Conservation (phyloP, 2,797 vertebrate species). For the Otolemur crassicaudatus region DNA sequence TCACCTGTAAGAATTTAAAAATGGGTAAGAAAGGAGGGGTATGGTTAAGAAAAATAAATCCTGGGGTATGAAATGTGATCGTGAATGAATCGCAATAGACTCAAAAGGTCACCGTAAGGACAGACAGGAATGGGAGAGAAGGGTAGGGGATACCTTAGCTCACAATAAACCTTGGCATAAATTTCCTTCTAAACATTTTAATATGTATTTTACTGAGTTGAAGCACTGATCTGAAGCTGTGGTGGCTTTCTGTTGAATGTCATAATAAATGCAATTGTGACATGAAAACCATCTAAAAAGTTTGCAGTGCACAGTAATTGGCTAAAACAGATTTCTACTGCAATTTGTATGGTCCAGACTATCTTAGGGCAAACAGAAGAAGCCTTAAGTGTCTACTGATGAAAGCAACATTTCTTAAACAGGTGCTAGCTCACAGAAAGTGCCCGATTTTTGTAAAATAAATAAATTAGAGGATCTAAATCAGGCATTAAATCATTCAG, state of each 20-base stretch:
- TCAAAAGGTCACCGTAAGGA: not conserved
- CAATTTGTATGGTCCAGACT: not conserved
- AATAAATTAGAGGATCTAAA: not conserved
- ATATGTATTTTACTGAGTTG: not conserved
- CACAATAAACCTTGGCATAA: not conserved
- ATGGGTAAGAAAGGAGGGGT: not conserved
- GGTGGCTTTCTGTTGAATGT: not conserved
- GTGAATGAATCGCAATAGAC: not conserved
- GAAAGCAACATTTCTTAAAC: not conserved
- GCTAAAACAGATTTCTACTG: not conserved
- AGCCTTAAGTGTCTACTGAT: not conserved
- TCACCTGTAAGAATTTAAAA: not conserved
- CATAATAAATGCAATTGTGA: no score
- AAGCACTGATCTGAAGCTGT: not conserved
- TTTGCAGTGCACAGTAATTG: not conserved
- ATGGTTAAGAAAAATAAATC: not conserved
- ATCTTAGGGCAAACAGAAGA: not conserved
- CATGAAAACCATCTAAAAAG: not conserved
- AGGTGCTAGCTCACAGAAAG: not conserved
- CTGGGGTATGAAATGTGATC: not conserved
- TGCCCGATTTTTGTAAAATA: not conserved
- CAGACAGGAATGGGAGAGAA: not conserved
- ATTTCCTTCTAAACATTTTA: not conserved
- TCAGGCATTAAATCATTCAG: not conserved
- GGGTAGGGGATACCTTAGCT: not conserved